Conservation (phyloP, 2,888 invertebrate genomes). For the Rhingia rostrata region DNA sequence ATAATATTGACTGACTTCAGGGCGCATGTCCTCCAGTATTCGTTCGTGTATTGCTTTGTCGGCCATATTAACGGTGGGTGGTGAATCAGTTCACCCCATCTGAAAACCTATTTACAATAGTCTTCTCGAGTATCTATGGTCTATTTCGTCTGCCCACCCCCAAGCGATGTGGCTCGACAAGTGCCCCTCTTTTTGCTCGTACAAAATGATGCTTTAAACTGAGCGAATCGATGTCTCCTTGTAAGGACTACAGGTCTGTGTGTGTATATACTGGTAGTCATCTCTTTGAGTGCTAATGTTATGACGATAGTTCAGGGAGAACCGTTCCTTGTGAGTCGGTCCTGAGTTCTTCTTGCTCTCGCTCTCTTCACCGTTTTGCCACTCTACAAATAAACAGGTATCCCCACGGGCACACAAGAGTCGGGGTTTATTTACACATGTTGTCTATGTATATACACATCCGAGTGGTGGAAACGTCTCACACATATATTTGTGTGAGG, state of each 20-base stretch:
- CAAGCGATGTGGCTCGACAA: constrained; percentile 67
- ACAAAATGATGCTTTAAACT: constrained; percentile 69
- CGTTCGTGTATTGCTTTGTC: constrained; percentile 71
- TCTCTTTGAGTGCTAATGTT: constrained; percentile 68
- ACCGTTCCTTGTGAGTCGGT: constrained; percentile 53
- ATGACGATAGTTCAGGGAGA: constrained; percentile 64
- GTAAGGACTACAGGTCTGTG: constrained; percentile 55
- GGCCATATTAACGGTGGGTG: constrained; percentile 74
- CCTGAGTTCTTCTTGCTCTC: constrained; percentile 54
- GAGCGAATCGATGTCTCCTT: constrained; percentile 70
- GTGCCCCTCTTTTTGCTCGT: constrained; percentile 61
- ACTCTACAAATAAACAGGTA: constrained; percentile 70
- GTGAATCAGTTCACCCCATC: constrained; percentile 73
- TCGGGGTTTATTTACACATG: constrained; percentile 73
- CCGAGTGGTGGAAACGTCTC: constrained; percentile 64
- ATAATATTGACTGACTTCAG: constrained; percentile 77
- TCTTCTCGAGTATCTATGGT: constrained; percentile 72
- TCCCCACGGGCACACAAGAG: constrained; percentile 60
- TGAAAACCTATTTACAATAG: constrained; percentile 73
- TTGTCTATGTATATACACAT: constrained; percentile 71
- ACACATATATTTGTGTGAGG: constrained; percentile 57
- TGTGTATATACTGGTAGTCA: constrained; percentile 59
- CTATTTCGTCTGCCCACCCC: constrained; percentile 73
- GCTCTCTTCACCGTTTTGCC: constrained; percentile 50
- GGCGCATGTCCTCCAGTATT: constrained; percentile 76